Base-by-base conservation (phyloP, 1,140 invertebrate species). In the Sarcophaga bullata region DNA sequence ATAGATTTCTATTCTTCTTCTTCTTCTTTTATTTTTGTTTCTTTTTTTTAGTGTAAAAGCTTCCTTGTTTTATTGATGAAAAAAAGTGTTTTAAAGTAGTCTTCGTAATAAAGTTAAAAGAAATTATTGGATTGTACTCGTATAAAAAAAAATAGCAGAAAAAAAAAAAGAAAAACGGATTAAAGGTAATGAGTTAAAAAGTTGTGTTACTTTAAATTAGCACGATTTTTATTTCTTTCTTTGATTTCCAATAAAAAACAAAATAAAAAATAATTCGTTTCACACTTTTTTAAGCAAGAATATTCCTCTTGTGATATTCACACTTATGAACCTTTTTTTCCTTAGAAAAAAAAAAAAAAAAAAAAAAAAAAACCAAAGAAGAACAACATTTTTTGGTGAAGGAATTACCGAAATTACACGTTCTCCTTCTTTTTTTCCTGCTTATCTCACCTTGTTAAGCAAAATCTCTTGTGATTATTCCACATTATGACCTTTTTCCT, bases 241-340 rank as follows among this genome's bases (percentile, higher is more conserved):
- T 68, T 2, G 7, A 19, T 8, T 68, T 6, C 62, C 6, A 62
- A n/a, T n/a, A 37, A 37, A 37, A 37, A 2, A 37, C 25, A 37
- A 37, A 37, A 37, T n/a, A 19, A 7, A 68, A 68, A 8, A 25
- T 9, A 17, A n/a, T 68, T 19, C 19, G 10, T 8, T 68, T 68
- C 17, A 68, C 62, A 68, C 62, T 68, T 58, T 10, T 68, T 19
- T 4, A 19, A 25, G 2, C 6, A 19, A 68, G 19, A 17, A 68
- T 68, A 68, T 25, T 68, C 10, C 10, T 58, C 11, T n/a, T n/a
- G 25, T 37, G 54, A 58, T 58, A 58, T 58, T 68, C 62, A 68
- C 62, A 68, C 62, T 68, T 68, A 68, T 68, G 62, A n/a, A 68
- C 62, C 62, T 68, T 68, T 68, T 68, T 68, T 68, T 25, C 17